Evolutionary conservation across 1,140 invertebrate species (phyloP).

Genomic region (Trichoplusia ni): DNA sequence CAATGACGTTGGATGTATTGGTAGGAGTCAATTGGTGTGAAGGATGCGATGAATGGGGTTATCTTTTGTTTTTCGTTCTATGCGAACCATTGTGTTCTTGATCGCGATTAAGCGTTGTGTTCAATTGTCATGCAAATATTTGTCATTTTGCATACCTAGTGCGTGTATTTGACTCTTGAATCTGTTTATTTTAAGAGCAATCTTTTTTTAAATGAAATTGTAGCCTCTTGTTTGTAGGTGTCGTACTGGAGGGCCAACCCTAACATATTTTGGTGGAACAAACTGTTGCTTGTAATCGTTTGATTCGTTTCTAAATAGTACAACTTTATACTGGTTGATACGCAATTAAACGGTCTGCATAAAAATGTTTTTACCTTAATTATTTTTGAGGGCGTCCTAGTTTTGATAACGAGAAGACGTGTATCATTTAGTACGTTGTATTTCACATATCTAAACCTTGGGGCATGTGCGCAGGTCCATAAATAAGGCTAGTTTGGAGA

Average conservation of each 20-base stretch:
- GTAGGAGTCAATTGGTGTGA: constrained; percentile 12
- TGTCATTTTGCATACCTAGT: no score
- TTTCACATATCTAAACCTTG: constrained; percentile 39
- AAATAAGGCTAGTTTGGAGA: constrained; percentile 61
- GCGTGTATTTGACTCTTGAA: no score
- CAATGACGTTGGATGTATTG: constrained; percentile 16
- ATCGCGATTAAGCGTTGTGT: no score
- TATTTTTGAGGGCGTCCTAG: constrained; percentile 17
- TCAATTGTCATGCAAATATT: no score
- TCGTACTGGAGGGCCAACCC: no score
- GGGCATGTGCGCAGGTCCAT: constrained; percentile 42
- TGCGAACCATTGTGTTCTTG: not conserved
- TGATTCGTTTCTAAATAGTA: no score
- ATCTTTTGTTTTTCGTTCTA: not conserved
- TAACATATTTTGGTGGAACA: no score
- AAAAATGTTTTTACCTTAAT: constrained; percentile 36
- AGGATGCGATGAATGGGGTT: not conserved
- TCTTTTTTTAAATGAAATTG: no score
- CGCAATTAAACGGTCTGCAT: constrained; percentile 3
- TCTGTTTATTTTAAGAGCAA: no score
- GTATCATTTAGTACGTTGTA: constrained; percentile 52
- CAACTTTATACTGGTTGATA: no score
- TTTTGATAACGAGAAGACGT: constrained; percentile 46
- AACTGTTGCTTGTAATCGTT: no score
- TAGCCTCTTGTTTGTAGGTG: no score